phyloP scores from a whole-genome alignment of 2,113 vertebrate species.

The Phrynocephalus versicolor region DNA sequence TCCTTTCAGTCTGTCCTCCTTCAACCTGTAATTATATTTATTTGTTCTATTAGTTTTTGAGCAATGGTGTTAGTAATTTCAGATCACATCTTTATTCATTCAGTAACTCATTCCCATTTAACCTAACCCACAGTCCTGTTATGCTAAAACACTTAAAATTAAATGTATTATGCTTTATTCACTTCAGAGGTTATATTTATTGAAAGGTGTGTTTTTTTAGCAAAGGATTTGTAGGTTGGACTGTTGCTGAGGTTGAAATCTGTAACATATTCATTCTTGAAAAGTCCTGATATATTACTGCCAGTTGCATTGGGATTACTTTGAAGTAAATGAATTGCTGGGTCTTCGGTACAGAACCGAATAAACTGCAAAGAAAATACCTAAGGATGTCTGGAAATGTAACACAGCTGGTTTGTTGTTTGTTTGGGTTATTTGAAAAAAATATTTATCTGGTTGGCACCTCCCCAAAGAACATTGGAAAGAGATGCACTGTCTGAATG shows the following conservation, averaged over 20 bases:
- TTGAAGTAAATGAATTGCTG: background rate
- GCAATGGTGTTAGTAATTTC: slow-evolving; percentile 8
- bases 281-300: background rate
- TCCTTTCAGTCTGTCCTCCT: background rate
- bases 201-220: no score
- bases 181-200: background rate
- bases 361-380: no score
- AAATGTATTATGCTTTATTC: slow-evolving; percentile 5
- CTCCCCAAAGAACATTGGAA: no score
- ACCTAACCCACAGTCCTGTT: background rate
- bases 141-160: slow-evolving; percentile 6
- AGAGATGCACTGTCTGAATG: no score
- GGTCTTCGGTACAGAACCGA: no score
- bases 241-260: background rate
- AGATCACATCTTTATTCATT: slow-evolving; percentile 1
- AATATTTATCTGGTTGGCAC: no score
- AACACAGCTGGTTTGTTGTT: no score
- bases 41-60: slow-evolving; percentile 19
- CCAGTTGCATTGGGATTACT: background rate
- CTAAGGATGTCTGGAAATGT: no score
- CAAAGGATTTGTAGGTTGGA: background rate
- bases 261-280: background rate
- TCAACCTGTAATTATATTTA: slow-evolving; percentile 11
- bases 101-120: background rate
- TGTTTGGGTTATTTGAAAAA: no score